Evolutionary conservation across 2,797 vertebrate species (phyloP).

Genomic region (Leuciscus waleckii): DNA sequence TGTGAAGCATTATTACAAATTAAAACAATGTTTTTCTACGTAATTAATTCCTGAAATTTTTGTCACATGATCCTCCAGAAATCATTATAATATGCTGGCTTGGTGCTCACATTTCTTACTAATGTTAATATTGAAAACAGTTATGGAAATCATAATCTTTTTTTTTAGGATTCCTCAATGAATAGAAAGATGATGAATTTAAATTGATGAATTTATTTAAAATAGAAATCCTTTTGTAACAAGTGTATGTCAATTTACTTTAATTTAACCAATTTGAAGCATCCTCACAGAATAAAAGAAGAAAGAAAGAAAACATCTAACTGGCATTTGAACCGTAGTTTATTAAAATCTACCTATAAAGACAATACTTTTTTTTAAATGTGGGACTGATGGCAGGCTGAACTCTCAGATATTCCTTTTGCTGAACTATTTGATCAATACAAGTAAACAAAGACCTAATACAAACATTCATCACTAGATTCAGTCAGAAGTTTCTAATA

Average conservation of each 20-base stretch:
- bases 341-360: neutral
- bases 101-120: neutral
- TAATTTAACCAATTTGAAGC: neutral
- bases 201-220: too few relatives aligned
- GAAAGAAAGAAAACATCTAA: too few relatives aligned
- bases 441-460: neutral
- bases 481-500: slow-evolving; percentile 48
- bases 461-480: slow-evolving; percentile 41
- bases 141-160: neutral
- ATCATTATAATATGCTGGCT: neutral
- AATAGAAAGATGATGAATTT: too few relatives aligned
- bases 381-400: neutral
- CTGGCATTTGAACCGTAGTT: too few relatives aligned
- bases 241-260: neutral
- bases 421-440: neutral
- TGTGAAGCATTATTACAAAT: neutral
- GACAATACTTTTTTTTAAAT: neutral
- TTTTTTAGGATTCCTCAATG: neutral
- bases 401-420: neutral
- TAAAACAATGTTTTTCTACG: neutral
- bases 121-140: neutral
- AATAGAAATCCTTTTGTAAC: too few relatives aligned
- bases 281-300: too few relatives aligned
- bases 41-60: neutral
- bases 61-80: neutral